These are phyloP conservation scores for Drosophila neocordata DNA, from an alignment of 1,140 invertebrate species.

Conservation along the genomic window DNA sequence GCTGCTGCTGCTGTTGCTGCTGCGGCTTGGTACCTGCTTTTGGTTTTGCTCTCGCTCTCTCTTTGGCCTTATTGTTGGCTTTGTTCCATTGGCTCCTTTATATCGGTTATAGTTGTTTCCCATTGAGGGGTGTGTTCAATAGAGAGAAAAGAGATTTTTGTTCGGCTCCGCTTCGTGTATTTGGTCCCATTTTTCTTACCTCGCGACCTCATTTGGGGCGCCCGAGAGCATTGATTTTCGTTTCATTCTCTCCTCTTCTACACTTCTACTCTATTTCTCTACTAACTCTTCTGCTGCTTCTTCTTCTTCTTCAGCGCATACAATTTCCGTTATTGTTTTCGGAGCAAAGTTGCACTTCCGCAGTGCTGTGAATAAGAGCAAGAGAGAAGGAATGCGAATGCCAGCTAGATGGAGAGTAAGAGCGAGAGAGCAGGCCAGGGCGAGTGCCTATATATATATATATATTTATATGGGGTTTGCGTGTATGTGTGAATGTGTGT, in stretches of 20 bases:
- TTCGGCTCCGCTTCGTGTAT: constrained; percentile 72
- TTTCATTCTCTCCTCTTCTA: not conserved
- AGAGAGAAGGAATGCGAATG: constrained; percentile 27
- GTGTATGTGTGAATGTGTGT: constrained; percentile 21
- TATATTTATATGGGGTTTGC: not conserved
- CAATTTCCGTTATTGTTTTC: constrained; percentile 79
- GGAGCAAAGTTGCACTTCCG: constrained; percentile 72
- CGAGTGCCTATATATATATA: constrained; percentile 4
- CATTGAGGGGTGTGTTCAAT: constrained; percentile 81
- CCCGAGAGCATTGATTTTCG: constrained; percentile 54
- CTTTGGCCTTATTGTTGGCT: constrained; percentile 60
- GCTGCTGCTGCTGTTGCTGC: constrained; percentile 17
- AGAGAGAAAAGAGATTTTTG: constrained; percentile 66
- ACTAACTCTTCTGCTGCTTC: not conserved
- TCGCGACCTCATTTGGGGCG: constrained; percentile 61
- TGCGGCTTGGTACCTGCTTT: constrained; percentile 36
- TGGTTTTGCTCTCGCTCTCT: constrained; percentile 31
- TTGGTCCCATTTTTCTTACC: constrained; percentile 57
- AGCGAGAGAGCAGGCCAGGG: constrained; percentile 24
- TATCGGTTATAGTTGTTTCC: constrained; percentile 77
- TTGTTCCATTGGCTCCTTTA: constrained; percentile 81
- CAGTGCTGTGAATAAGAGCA: constrained; percentile 34
- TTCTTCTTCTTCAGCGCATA: constrained; percentile 40
- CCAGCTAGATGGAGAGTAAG: constrained; percentile 11
- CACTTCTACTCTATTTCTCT: constrained; percentile 17